Conservation (phyloP, 2,113 vertebrate species). For the Rhadina sibilatrix region DNA sequence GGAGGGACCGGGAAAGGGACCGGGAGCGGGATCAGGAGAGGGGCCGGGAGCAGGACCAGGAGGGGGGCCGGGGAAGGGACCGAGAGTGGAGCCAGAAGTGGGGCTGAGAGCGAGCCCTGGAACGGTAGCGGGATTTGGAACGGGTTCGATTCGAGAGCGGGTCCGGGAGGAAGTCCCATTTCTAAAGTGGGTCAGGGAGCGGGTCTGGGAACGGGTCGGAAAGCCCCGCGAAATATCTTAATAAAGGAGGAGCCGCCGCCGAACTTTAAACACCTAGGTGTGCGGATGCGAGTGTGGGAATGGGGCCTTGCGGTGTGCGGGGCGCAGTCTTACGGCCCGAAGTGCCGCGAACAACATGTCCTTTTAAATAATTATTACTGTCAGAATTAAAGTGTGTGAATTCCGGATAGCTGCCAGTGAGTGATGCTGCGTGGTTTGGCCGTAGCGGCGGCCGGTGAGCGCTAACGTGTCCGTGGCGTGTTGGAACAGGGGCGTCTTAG, state of each 20-base stretch:
- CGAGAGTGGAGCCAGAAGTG: rapidly evolving
- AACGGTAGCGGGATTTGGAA: neutral
- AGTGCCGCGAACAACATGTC: neutral
- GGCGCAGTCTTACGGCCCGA: neutral
- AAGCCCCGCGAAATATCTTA: neutral
- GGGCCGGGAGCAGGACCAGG: neutral
- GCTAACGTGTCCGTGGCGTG: neutral
- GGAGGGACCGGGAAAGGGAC: neutral
- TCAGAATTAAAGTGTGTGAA: neutral
- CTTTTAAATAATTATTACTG: neutral
- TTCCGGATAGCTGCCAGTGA: neutral
- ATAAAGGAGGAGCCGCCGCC: neutral
- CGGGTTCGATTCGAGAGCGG: no score
- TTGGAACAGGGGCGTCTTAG: neutral
- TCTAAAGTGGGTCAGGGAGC: neutral
- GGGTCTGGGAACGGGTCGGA: neutral
- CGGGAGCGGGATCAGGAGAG: neutral
- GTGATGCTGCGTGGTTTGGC: neutral
- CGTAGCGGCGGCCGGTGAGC: neutral
- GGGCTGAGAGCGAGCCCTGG: neutral
- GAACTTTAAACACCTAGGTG: neutral
- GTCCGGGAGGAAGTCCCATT: neutral
- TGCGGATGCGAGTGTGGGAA: neutral
- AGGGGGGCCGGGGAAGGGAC: rapidly evolving
- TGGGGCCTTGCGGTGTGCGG: neutral